Base-by-base conservation (phyloP, 2,888 invertebrate species). In the Trypoxylon attenuatum region DNA sequence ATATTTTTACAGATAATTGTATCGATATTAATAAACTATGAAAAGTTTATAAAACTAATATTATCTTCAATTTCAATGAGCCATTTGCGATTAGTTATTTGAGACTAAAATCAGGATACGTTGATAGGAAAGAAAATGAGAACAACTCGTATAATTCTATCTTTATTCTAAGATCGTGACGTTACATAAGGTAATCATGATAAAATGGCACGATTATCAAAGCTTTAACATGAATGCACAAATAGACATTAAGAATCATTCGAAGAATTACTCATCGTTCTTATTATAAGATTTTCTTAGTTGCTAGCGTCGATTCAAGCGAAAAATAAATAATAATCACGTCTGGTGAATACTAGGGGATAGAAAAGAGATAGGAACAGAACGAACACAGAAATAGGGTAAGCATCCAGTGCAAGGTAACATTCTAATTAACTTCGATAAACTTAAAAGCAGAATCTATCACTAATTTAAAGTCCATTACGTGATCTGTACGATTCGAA, bases 301-400 rank as follows among this genome's bases (percentile, higher is more conserved):
- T 6, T 23, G 39, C 66, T 73, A 74, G 38, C 46, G 43, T 50
- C 46, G 62, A 50, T n/a, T n/a, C 16, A 61, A 73, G 56, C 42
- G 33, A 62, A 55, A 59, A 67, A 78, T 78, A 78, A 78, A 78
- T 78, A 73, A 77, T 69, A 76, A 64, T 59, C 55, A 61, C 68
- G 45, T 64, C 56, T 43, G 50, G 55, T 43, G 29, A 50, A 50
- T 58, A 42, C 42, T 25, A 21, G 39, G 23, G 13, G 29, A 53
- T 21, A 39, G 10, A n/a, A 16, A 27, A 42, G 25, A 25, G 23
- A 52, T 72, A 60, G 66, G 67, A 66, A 72, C 53, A 51, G 68
- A 47, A 68, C 55, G 67, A 70, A 68, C 60, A 70, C 60, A 59
- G 58, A 68, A 49, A 56, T 42, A 52, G 57, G 41, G 19, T 27